Conservation (phyloP, 2,888 invertebrate species). For the Endomychus coccineus region DNA sequence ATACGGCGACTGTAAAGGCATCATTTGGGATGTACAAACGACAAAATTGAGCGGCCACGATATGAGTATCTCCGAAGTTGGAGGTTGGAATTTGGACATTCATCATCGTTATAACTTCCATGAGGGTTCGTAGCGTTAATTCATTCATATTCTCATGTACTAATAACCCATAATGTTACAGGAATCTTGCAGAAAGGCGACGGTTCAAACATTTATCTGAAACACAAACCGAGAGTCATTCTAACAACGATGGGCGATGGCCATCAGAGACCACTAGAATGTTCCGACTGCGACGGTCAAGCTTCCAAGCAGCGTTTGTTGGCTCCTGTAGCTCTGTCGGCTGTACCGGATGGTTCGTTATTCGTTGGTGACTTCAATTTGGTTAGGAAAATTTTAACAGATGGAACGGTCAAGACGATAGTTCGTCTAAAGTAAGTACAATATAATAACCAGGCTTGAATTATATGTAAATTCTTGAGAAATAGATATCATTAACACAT, state of each 20-base stretch:
- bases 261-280: constrained; percentile 79
- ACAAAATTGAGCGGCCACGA: constrained; percentile 93
- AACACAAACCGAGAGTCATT: constrained; percentile 86
- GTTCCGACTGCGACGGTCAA: constrained; percentile 71
- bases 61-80: constrained; percentile 94
- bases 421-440: constrained; percentile 77
- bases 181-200: constrained; percentile 96
- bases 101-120: constrained; percentile 98
- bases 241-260: constrained; percentile 89
- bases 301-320: constrained; percentile 74
- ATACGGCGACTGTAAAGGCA: constrained; percentile 83
- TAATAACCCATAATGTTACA: too few relatives aligned
- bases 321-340: constrained; percentile 87
- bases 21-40: constrained; percentile 94
- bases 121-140: constrained; percentile 57
- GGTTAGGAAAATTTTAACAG: constrained; percentile 77
- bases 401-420: constrained; percentile 73
- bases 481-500: too few relatives aligned
- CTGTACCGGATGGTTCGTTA: constrained; percentile 87
- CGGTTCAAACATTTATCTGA: constrained; percentile 90
- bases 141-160: neutral
- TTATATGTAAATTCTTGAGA: too few relatives aligned
- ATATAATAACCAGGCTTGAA: too few relatives aligned
- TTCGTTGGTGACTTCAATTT: constrained; percentile 95
- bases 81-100: constrained; percentile 96